These are phyloP conservation scores for Temnothorax curvispinosus DNA, from an alignment of 1,140 invertebrate genomes.

Conservation along the genomic window DNA sequence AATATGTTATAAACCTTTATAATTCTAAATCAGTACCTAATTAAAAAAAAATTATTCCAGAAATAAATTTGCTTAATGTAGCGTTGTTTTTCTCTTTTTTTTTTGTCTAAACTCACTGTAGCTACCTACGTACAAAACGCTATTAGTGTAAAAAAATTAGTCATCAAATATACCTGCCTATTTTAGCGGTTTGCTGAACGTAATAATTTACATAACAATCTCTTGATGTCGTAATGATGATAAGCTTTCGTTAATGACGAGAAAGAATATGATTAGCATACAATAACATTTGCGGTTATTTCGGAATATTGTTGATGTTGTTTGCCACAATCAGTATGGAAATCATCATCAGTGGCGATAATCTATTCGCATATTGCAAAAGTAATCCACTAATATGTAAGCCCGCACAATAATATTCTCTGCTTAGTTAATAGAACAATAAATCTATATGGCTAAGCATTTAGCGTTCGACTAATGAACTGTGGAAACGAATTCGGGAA, in stretches of 20 bases:
- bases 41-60: neutral
- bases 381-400: conserved; percentile 48
- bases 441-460: conserved; percentile 51
- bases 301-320: neutral
- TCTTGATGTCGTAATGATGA: neutral
- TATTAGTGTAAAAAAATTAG: too few species aligned
- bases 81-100: too few species aligned
- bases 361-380: conserved; percentile 24
- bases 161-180: neutral
- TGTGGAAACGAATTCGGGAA: conserved; percentile 60
- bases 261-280: neutral
- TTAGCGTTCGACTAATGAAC: conserved; percentile 63
- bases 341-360: conserved; percentile 28
- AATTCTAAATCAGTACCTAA: neutral
- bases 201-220: neutral
- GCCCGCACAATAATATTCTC: neutral
- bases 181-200: neutral
- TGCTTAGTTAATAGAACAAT: conserved; percentile 44
- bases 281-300: neutral
- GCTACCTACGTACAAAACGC: too few species aligned
- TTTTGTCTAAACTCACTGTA: too few species aligned
- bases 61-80: neutral
- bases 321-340: conserved; percentile 18
- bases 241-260: neutral
- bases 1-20: neutral